These are phyloP conservation scores for Callinectes sapidus DNA, from an alignment of 2,888 invertebrate species.

Conservation along the genomic window DNA sequence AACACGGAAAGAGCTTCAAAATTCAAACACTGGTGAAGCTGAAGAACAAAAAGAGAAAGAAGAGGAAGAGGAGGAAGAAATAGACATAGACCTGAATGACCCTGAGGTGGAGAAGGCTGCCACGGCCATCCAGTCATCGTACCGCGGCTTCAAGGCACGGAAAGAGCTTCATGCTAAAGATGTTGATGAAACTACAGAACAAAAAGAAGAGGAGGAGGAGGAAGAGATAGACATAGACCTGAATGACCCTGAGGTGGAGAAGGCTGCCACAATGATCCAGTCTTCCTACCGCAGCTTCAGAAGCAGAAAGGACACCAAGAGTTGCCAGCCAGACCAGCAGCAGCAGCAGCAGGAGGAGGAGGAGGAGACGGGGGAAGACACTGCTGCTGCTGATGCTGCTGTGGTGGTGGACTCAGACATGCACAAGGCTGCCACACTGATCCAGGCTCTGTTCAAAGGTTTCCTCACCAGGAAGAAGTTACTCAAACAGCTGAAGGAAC, in stretches of 20 bases:
- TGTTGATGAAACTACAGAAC: background rate
- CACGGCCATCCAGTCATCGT: background rate
- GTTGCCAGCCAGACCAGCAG: background rate
- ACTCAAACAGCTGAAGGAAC: background rate
- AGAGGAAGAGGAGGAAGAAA: too few species aligned
- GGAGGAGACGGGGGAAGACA: background rate
- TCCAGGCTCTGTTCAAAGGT: background rate
- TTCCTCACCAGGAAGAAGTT: background rate
- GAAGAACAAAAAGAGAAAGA: background rate
- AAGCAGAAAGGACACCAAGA: background rate
- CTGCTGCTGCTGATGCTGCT: too few species aligned
- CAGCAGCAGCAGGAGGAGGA: too few species aligned
- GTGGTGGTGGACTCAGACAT: background rate
- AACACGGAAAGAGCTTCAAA: background rate
- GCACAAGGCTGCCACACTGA: background rate
- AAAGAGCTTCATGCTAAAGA: background rate
- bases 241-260: background rate
- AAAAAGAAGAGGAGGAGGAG: too few species aligned
- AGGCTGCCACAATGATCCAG: background rate
- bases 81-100: background rate
- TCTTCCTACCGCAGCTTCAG: background rate
- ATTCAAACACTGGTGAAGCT: background rate
- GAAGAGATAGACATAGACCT: background rate
- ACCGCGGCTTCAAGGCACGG: background rate
- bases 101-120: background rate